phyloP scores from a whole-genome alignment of 2,888 invertebrate genomes.

The Schizotus pectinicornis region DNA sequence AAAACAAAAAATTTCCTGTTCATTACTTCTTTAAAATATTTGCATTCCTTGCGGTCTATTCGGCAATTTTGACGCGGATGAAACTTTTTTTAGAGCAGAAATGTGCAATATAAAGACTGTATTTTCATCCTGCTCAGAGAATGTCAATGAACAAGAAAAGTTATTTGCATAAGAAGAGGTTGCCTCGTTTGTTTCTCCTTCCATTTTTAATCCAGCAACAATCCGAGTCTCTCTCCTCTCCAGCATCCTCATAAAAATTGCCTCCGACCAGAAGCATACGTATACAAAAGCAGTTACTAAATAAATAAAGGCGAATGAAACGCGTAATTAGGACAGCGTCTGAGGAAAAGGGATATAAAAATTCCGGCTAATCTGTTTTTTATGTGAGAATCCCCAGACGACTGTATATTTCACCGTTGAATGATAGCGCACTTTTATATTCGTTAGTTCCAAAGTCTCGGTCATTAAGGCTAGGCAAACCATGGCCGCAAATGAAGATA shows the following conservation, averaged over 20 bases:
- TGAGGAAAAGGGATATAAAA: constrained; percentile 40
- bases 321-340: constrained; percentile 38
- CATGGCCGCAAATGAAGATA: constrained; percentile 41
- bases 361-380: constrained; percentile 48
- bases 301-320: constrained; percentile 37
- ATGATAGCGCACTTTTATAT: constrained; percentile 50
- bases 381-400: constrained; percentile 46
- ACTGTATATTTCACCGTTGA: constrained; percentile 46
- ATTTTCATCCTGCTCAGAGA: background rate
- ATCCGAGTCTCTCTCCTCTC: background rate
- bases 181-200: background rate
- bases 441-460: constrained; percentile 46
- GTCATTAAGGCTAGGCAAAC: constrained; percentile 47
- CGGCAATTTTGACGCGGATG: no score
- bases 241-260: constrained; percentile 1
- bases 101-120: no score
- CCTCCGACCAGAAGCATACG: background rate
- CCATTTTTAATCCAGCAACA: background rate
- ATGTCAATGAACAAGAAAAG: background rate
- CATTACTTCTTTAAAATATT: no score
- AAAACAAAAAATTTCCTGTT: no score
- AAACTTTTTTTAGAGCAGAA: no score
- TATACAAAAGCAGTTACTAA: constrained; percentile 24
- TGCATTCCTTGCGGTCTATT: no score
- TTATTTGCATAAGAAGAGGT: constrained; percentile 3